Evolutionary conservation across 2,113 vertebrate species (phyloP), one percentile per base, ranked within the genome.

Genomic region (Xiphorhynchus elegans): DNA sequence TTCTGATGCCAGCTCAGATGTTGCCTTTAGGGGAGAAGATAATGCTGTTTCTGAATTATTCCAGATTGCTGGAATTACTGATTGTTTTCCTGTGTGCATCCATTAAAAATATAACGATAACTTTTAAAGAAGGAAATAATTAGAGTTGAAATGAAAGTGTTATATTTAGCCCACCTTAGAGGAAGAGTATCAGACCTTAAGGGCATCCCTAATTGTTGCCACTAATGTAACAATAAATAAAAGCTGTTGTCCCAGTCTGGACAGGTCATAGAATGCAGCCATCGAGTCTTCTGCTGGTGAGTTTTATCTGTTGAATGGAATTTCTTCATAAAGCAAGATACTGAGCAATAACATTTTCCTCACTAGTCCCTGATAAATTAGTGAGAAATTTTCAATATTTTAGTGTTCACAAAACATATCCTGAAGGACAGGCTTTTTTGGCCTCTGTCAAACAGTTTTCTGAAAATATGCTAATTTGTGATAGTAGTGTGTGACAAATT

Each of bases 91-190:
- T 77, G 46, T 28, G 17, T 56, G 9, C 47, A 89, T 69, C 78
- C n/a, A 92, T 70, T 92, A 96, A 89, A 90, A 95, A 90, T 47
- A 79, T 47, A 82, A 92, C 84, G 79, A 42, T 35, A 53, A 56
- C 20, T 92, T 94, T 96, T 80, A 76, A 64, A 80, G 74, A 91
- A 91, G 84, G 76, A 95, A 56, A 79, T 84, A 89, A 93, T 94
- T 90, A 90, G 50, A 84, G 40, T 73, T 91, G 37, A 74, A 96
- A 95, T 95, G 49, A 67, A 78, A 87, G 33, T 62, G 20, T 23
- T 89, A 56, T 37, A 72, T 17, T 60, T 87, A 73, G 55, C 40
- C 56, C 60, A 68, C 29, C 37, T 89, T 62, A 35, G 72, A 87
- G 58, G 53, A 78, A 74, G 23, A 80, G 75, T 26, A 69, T 49